phyloP scores from a whole-genome alignment of 2,888 invertebrate species.

The Sesia bembeciformis region DNA sequence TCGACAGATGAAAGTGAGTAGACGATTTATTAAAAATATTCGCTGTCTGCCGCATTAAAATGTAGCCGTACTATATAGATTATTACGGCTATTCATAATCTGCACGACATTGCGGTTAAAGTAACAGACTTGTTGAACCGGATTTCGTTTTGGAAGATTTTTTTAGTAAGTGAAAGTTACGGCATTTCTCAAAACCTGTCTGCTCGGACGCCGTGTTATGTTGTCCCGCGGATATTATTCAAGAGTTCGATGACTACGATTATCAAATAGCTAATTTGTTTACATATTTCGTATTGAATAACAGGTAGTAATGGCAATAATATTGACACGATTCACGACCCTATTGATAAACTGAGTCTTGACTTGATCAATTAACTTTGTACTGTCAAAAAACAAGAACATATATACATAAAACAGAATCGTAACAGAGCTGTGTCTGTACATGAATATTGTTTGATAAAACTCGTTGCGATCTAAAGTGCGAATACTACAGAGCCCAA shows the following conservation, averaged over 20 bases:
- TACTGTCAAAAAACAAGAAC: too few species aligned
- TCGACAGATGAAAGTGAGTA: not conserved
- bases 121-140: slow-evolving; percentile 31
- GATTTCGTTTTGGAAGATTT: slow-evolving; percentile 44
- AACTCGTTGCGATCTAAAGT: too few species aligned
- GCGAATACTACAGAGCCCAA: too few species aligned
- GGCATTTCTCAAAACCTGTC: slow-evolving; percentile 45
- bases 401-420: too few species aligned
- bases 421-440: too few species aligned
- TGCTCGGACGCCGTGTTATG: slow-evolving; percentile 43
- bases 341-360: too few species aligned
- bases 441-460: too few species aligned
- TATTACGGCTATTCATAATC: slow-evolving; percentile 20
- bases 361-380: too few species aligned
- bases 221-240: slow-evolving; percentile 39
- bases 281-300: slow-evolving; percentile 23
- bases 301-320: slow-evolving; percentile 6
- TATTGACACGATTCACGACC: not conserved
- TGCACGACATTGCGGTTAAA: slow-evolving; percentile 14
- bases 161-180: slow-evolving; percentile 55
- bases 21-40: not conserved
- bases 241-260: slow-evolving; percentile 42
- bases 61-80: slow-evolving; percentile 1
- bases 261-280: slow-evolving; percentile 45
- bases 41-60: not conserved